Base-by-base conservation (phyloP, 2,888 invertebrate species). In the Zygaena filipendulae region DNA sequence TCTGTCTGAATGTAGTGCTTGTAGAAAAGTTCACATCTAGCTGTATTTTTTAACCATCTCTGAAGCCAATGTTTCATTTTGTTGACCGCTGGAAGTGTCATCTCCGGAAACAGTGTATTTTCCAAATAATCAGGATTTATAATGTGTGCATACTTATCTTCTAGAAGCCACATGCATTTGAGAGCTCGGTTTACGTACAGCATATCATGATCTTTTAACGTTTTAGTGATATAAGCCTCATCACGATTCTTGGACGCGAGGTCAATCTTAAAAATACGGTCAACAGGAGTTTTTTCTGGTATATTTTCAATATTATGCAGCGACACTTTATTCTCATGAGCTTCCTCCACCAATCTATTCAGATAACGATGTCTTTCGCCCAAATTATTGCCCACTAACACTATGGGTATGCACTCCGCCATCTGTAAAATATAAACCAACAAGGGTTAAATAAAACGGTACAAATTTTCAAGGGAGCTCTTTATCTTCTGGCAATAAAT, bases 181-280 rank as follows among this genome's bases (percentile, higher is more conserved):
- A 74, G 39, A 1, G 64, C 63, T 47, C 55, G 56, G 35, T 57
- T 62, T 0, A 72, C 69, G 29, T 55, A 68, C 1, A 74, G 38
- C 60, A 71, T 56, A 29, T 70, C 62, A 10, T 57, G 50, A 12
- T 60, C 49, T 49, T 62, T 63, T 13, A 72, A 40, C 25, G 47
- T 63, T 9, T 43, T 30, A 8, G 68, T 12, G 6, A 72, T 57
- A 29, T 51, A 72, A 9, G 62, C 47, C 0, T 59, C 42, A 32
- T 66, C 36, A 30, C 42, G 52, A 10, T 49, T 36, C 37, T 57
- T 52, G 6, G 47, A 54, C 3, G 74, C 69, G 2, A 72, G 37
- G 9, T 69, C 57, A 26, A 71, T 69, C 47, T 68, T 69, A 25
- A 61, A 66, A 8, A 71, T 39, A 30, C 55, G 47, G 33, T 69